Conservation (phyloP, 2,113 vertebrate genomes). For the Tachuris rubrigastra region DNA sequence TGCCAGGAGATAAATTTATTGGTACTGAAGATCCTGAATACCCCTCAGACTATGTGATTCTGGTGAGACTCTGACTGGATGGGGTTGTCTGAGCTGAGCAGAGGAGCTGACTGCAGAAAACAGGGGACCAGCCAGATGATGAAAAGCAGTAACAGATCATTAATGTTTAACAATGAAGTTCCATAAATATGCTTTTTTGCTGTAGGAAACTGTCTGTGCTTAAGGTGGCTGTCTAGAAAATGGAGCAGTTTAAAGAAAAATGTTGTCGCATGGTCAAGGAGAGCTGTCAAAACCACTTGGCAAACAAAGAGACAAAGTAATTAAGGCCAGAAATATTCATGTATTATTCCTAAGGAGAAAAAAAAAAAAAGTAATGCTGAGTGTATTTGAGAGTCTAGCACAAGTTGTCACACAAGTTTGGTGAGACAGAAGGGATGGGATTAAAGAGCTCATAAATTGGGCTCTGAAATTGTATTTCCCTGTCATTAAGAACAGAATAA, state of each 20-base stretch:
- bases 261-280: background rate
- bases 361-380: background rate
- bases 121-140: background rate
- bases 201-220: background rate
- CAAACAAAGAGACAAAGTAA: background rate
- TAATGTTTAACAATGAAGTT: background rate
- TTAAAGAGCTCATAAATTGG: background rate
- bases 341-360: background rate
- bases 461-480: background rate
- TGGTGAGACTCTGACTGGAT: background rate
- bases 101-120: background rate
- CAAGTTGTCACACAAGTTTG: background rate
- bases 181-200: background rate
- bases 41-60: background rate
- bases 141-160: background rate
- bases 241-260: constrained; percentile 23
- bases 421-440: background rate
- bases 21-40: background rate
- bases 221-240: constrained; percentile 13
- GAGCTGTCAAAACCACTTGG: constrained; percentile 8
- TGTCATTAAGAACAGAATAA: background rate
- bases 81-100: background rate
- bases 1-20: background rate
- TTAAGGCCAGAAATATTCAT: constrained; percentile 9
- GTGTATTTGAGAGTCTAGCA: background rate